These are phyloP conservation scores for Drosophila tropicalis DNA, from an alignment of 1,140 invertebrate species.

Conservation along the genomic window DNA sequence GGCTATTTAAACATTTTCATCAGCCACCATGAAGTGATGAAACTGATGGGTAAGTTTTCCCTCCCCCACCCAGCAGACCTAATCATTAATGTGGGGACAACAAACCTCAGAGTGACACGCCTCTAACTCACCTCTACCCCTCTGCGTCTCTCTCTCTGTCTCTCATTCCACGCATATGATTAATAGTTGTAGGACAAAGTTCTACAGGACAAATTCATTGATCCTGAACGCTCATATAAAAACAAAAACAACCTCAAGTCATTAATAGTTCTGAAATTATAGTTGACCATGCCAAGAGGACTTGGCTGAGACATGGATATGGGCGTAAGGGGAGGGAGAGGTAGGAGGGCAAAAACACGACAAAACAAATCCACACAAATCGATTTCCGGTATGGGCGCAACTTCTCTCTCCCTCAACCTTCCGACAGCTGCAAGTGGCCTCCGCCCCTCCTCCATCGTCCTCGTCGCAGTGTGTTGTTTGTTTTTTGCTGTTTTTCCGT, in stretches of 20 bases:
- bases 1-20: conserved; percentile 91
- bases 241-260: conserved; percentile 67
- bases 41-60: conserved; percentile 87
- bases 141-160: background rate
- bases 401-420: conserved; percentile 42
- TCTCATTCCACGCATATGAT: conserved; percentile 54
- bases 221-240: conserved; percentile 49
- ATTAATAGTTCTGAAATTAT: conserved; percentile 79
- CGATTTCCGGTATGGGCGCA: conserved; percentile 63
- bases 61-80: background rate
- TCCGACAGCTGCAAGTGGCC: conserved; percentile 75
- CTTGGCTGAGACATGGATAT: background rate
- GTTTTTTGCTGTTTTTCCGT: conserved; percentile 61
- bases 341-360: conserved; percentile 35
- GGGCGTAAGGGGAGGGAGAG: background rate
- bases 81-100: conserved; percentile 41
- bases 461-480: conserved; percentile 48
- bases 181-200: conserved; percentile 68
- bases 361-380: conserved; percentile 79
- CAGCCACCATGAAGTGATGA: conserved; percentile 90
- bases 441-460: background rate
- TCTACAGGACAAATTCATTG: conserved; percentile 70
- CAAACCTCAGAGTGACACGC: conserved; percentile 39
- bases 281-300: conserved; percentile 64
- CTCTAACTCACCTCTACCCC: background rate